Base-by-base conservation (phyloP, 1,140 invertebrate genomes). In the Pentalonia nigronervosa region DNA sequence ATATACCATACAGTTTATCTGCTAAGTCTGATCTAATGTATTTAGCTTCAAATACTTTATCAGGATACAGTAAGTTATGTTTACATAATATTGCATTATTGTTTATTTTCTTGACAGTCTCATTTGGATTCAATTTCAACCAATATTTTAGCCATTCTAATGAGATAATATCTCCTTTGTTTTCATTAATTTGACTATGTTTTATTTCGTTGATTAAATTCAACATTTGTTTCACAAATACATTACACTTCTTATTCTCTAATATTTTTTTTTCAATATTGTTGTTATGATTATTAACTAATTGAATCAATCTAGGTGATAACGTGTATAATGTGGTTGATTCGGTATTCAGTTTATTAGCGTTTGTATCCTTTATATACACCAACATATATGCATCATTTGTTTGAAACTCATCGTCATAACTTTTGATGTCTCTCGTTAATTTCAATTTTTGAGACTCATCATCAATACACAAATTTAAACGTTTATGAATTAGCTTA, bases 351-450 rank as follows among this genome's bases (percentile, higher is more conserved):
- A 56, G 25, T 45, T 84, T 84, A 84, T 8, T 56, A 36, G 92
- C 14, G 14, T 93, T 86, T n/a, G 56, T 87, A 56, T 47, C 89
- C 34, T 67, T 95, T 89, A 95, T 96, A 94, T 97, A 97, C 2
- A 97, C 96, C 93, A 97, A 95, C 97, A 97, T 97, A 94, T 97
- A 97, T 6, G 96, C 97, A 94, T 96, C 96, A 93, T 95, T 96
- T 8, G 96, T 96, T 30, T 95, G 95, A 25, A 96, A 94, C 89
- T 94, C 95, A 56, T 95, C 95, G 94, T 96, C 96, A 41, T 95
- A 95, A 93, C 95, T 94, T 89, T 95, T 95, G 1, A 95, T 95
- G 34, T 95, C 94, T 95, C 96, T 96, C 14, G 94, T 93, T 90
- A 95, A 94, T 94, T 96, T 96, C 23, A 94, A 93, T 96, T 95